These are phyloP conservation scores for Characodon lateralis DNA, from an alignment of 2,797 vertebrate genomes.

Conservation along the genomic window DNA sequence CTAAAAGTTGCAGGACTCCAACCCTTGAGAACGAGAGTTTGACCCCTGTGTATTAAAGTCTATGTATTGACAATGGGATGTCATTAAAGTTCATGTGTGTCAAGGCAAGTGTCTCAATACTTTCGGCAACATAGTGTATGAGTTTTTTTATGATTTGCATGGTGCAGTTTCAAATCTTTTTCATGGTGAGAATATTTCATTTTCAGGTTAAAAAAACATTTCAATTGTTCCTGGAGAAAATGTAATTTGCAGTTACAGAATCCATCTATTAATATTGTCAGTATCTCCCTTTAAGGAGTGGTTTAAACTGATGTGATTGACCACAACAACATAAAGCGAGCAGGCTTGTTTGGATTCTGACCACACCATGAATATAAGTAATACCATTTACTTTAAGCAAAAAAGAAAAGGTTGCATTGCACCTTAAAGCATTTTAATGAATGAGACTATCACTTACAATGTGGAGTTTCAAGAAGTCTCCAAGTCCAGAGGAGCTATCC, in stretches of 20 bases:
- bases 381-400: not conserved
- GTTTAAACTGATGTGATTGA: conserved; percentile 1
- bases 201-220: not conserved
- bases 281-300: not conserved
- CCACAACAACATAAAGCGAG: not conserved
- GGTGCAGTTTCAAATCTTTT: not conserved
- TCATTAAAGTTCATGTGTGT: not conserved
- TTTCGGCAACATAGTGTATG: not conserved
- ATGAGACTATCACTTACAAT: conserved; percentile 87
- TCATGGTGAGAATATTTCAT: not conserved
- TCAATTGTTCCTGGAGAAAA: not conserved
- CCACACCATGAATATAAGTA: not conserved
- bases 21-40: too few species aligned
- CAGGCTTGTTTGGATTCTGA: not conserved
- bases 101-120: not conserved
- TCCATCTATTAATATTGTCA: not conserved
- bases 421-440: conserved; percentile 3
- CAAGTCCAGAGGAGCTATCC: conserved; percentile 96
- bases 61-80: not conserved
- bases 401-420: not conserved
- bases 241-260: not conserved
- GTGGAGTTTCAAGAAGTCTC: conserved; percentile 97
- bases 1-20: too few species aligned
- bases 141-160: not conserved
- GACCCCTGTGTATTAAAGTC: not conserved